Base-by-base conservation (phyloP, 2,113 vertebrate species). In the Setophaga petechia region DNA sequence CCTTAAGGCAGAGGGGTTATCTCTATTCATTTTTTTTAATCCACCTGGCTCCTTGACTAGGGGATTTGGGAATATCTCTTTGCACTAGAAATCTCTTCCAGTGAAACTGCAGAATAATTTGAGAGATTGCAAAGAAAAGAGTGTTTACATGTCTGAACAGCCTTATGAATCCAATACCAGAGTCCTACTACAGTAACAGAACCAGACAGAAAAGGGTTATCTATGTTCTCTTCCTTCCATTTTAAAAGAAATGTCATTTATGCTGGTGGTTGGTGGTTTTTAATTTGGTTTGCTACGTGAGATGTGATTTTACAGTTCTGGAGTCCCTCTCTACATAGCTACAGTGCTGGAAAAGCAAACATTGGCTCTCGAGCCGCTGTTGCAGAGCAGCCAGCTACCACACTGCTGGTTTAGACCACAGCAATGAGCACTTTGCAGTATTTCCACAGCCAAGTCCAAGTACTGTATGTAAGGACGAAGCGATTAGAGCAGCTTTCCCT, bases 21-120 rank as follows among this genome's bases (percentile, higher is more conserved):
- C 44, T 52, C 63, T 88, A 44, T 28, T 88, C 44, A 11, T 66
- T 88, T 83, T 87, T 85, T 90, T 87, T 24, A 88, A 91, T 92
- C 82, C 27, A 63, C 61, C 76, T 74, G 39, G 19, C 28, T 93
- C 68, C 62, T 67, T 81, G 57, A 25, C 31, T 54, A 28, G n/a
- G 43, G 61, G 47, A 86, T 92, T 86, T 91, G 68, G 44, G 68
- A 92, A 73, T 74, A 85, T 37, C 25, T 74, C 47, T 87, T 91
- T 46, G 58, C 43, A 78, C 15, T 57, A 74, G 17, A 83, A 90
- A 77, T 74, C 33, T 86, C 27, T 63, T 92, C 25, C 74, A 1
- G 0, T 49, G 41, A 23, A 93, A 75, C 27, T 43, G 21, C 51
- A 44, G 24, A 90, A 71, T 74, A 88, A 87, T 90, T 67, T 52